Percentiles rank a stretch among this genome's conserved stretches.
phyloP scores from a whole-genome alignment of 2,797 vertebrate species.

The Ctenopoma multispine region DNA sequence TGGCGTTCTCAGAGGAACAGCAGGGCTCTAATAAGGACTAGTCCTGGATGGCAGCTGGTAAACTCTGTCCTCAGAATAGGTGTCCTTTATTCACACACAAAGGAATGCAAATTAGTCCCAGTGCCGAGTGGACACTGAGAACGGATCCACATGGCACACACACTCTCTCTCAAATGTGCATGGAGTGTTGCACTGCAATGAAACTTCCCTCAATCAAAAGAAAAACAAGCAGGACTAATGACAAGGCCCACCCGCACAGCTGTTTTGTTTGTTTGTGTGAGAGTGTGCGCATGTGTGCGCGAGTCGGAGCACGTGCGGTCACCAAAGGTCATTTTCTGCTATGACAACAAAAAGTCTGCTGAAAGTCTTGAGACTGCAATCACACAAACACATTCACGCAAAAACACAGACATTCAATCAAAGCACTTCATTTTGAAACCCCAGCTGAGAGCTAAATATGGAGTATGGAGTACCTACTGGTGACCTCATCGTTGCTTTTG shows the following conservation, averaged over 20 bases:
- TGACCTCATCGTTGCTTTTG: slow-evolving; percentile 34
- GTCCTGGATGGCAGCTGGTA: slow-evolving; percentile 99
- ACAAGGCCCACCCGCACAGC: slow-evolving; percentile 78
- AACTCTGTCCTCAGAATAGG: slow-evolving; percentile 95
- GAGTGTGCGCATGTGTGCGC: slow-evolving; percentile 23
- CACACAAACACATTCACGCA: slow-evolving; percentile 39
- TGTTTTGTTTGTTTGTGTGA: slow-evolving; percentile 67
- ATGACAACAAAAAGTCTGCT: slow-evolving; percentile 48
- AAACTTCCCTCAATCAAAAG: slow-evolving; percentile 82
- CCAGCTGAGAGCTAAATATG: slow-evolving; percentile 42
- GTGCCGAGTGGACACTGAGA: slow-evolving; percentile 96
- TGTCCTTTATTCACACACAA: slow-evolving; percentile 97
- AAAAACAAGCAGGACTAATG: slow-evolving; percentile 80
- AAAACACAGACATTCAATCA: slow-evolving; percentile 29
- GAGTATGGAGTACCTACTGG: slow-evolving; percentile 31
- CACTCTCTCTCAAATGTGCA: slow-evolving; percentile 76
- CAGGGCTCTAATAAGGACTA: slow-evolving; percentile 96
- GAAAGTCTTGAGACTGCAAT: slow-evolving; percentile 47
- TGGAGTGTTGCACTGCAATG: slow-evolving; percentile 84
- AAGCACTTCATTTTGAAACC: slow-evolving; percentile 41
- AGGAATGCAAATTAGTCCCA: slow-evolving; percentile 99
- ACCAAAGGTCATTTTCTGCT: slow-evolving; percentile 50
- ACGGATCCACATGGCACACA: slow-evolving; percentile 95
- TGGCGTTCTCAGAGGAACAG: slow-evolving; percentile 98
- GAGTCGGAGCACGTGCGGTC: slow-evolving; percentile 48